Base-by-base conservation (phyloP, 2,113 vertebrate genomes). In the Trematomus loennbergii region DNA sequence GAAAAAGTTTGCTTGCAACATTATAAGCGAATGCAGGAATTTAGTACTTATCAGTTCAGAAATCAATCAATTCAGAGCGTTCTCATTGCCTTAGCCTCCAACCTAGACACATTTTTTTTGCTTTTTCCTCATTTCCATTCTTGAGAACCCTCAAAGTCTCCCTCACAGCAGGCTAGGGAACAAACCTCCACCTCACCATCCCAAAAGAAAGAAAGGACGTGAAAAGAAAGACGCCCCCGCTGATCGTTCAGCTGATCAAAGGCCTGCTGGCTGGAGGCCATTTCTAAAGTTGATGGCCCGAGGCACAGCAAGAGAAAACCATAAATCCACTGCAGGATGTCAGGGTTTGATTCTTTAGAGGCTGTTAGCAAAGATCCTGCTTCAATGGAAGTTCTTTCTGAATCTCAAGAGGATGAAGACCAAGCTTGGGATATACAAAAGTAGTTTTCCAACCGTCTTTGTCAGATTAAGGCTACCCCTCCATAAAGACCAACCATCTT, bases 171-270 rank as follows among this genome's bases (percentile, higher is more conserved):
- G 83, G 78, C 15, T 0, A 15, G 43, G n/a, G n/a, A n/a, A 72
- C 61, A 18, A 18, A 77, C 77, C 61, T 83, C 25, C 59, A n/a
- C 49, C 53, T 61, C 67, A 10, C 53, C 59, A 13, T 46, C 33
- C 62, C 48, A 67, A 77, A 63, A n/a, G n/a, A 58, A 17, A 65
- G 60, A 52, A 45, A 67, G 40, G 54, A 33, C 48, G 9, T 69
- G 1, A 40, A n/a, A 40, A 69, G 78, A 46, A 53, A 9, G 66
- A 58, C 9, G 18, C 61, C 63, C 43, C n/a, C 12, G 9, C 0
- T 2, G 2, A 59, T 4, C 59, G 45, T 17, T 66, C 16, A 10
- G 77, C 54, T 62, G 78, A 81, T 84, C 84, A 87, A 89, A 84
- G 79, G 49, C 58, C 52, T 63, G 5, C 36, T 40, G 36, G 64